Conservation (phyloP, 53 echinoderm and acorn worm genomes). For the Antedon mediterranea region DNA sequence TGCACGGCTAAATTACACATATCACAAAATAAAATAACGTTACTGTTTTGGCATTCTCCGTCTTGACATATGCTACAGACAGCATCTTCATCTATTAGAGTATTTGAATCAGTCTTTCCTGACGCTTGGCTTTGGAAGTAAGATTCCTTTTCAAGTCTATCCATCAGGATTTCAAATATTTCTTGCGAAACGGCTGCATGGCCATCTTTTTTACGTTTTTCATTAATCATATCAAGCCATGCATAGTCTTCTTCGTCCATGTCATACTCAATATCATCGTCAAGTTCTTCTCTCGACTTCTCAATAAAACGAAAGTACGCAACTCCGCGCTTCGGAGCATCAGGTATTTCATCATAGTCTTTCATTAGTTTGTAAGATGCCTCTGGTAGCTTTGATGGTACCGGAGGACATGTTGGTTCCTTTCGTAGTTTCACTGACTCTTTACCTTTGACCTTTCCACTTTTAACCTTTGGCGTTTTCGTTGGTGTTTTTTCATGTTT, state of each 20-base stretch:
- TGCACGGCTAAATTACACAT: conserved; percentile 99
- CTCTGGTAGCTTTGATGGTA: conserved; percentile 81
- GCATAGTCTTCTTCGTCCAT: conserved; percentile 98
- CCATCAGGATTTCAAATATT: conserved; percentile 91
- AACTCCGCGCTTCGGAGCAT: conserved; percentile 54
- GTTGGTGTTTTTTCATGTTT: conserved; percentile 55
- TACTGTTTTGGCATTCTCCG: conserved; percentile 97
- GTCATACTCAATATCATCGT: conserved; percentile 96
- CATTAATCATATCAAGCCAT: conserved; percentile 89
- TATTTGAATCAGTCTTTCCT: conserved; percentile 60
- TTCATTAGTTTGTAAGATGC: conserved; percentile 71
- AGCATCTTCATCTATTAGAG: conserved; percentile 92
- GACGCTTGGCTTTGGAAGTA: conserved; percentile 90
- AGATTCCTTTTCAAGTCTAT: conserved; percentile 90
- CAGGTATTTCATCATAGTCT: conserved; percentile 77
- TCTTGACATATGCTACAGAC: conserved; percentile 97
- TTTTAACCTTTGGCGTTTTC: not conserved
- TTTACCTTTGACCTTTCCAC: conserved; percentile 36
- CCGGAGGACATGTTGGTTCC: conserved; percentile 36
- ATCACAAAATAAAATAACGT: conserved; percentile 93
- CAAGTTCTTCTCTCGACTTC: conserved; percentile 87
- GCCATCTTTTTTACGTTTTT: conserved; percentile 45
- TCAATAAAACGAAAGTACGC: conserved; percentile 89
- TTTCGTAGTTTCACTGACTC: conserved; percentile 66
- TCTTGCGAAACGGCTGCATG: conserved; percentile 55